Conservation (phyloP, 2,797 vertebrate genomes). For the Pseudopleuronectes americanus region DNA sequence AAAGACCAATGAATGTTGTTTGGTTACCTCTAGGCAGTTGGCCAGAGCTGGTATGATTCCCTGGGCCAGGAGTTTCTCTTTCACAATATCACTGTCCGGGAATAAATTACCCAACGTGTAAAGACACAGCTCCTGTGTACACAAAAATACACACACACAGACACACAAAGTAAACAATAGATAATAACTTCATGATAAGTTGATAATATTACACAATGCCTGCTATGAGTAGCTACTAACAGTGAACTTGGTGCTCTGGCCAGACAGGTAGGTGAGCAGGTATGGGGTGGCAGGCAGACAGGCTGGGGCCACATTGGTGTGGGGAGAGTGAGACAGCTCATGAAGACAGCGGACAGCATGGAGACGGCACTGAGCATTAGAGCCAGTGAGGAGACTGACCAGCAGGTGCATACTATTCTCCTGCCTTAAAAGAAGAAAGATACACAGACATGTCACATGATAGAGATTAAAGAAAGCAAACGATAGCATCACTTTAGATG, state of each 20-base stretch:
- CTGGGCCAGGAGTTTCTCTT: constrained; percentile 91
- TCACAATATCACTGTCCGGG: constrained; percentile 86
- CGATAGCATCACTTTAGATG: not conserved
- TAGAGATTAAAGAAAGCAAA: not conserved
- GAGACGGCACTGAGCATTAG: constrained; percentile 87
- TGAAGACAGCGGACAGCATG: constrained; percentile 91
- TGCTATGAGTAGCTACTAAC: constrained; percentile 76
- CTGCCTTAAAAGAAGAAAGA: constrained; percentile 75
- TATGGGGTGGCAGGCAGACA: constrained; percentile 94
- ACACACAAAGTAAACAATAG: not conserved
- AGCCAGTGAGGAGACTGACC: constrained; percentile 89
- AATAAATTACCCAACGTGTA: constrained; percentile 95
- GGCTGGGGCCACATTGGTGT: constrained; percentile 82
- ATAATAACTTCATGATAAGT: not conserved
- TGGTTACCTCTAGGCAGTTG: constrained; percentile 89
- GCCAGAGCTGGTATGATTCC: constrained; percentile 90
- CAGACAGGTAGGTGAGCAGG: constrained; percentile 93
- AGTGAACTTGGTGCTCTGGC: constrained; percentile 90
- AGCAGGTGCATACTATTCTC: constrained; percentile 89
- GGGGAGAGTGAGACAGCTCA: constrained; percentile 90
- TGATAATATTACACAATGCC: not conserved
- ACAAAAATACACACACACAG: constrained; percentile 10
- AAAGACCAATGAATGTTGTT: not conserved
- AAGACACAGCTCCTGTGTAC: constrained; percentile 91
- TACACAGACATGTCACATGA: constrained; percentile 1